A percentile compares a stretch with the other conserved stretches of the same genome.
Evolutionary conservation across 2,888 invertebrate species (phyloP).

Genomic region (Agriopis aurantiaria): DNA sequence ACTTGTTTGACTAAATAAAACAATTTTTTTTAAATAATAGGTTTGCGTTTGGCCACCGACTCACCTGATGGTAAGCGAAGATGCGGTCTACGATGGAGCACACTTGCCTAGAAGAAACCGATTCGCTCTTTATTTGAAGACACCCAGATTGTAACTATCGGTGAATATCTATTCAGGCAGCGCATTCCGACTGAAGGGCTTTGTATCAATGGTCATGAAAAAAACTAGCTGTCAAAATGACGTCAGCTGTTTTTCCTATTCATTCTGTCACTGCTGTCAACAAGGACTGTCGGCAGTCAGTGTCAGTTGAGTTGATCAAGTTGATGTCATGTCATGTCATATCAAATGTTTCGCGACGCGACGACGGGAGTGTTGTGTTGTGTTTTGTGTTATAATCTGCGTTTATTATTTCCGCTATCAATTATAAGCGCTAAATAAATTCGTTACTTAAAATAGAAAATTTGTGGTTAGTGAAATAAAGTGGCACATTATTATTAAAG

Average conservation of each 20-base stretch:
- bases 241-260: not conserved
- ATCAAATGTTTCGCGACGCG: conserved; percentile 50
- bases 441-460: conserved; percentile 7
- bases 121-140: no score
- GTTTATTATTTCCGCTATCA: conserved; percentile 29
- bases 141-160: no score
- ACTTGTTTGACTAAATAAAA: no score
- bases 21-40: no score
- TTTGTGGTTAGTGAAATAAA: not conserved
- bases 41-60: no score
- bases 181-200: no score
- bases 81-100: no score
- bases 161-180: no score
- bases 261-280: conserved; percentile 19
- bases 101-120: no score
- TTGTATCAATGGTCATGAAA: no score
- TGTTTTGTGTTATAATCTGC: conserved; percentile 26
- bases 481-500: conserved; percentile 30
- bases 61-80: no score
- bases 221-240: not conserved
- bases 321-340: conserved; percentile 56
- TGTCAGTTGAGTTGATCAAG: conserved; percentile 53
- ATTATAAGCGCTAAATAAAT: not conserved
- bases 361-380: conserved; percentile 20
- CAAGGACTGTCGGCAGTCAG: not conserved